Base-by-base conservation (phyloP, 2,113 vertebrate genomes). In the Apeltes quadracus region DNA sequence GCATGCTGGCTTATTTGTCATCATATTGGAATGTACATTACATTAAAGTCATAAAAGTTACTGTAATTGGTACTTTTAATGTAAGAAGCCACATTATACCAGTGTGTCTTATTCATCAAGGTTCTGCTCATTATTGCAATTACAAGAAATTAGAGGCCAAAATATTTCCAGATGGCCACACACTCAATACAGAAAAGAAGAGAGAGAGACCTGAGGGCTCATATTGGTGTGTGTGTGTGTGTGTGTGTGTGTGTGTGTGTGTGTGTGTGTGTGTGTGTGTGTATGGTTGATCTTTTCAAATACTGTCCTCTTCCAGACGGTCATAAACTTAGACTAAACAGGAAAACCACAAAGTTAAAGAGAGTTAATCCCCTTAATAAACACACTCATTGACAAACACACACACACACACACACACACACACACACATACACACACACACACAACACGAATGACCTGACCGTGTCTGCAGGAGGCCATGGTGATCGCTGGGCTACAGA, bases 271-370 rank as follows among this genome's bases (percentile, higher is more conserved):
- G 41, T 39, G 38, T 68, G 38, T 63, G 16, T 65, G 32, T 69
- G 54, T 23, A 7, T 38, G n/a, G 59, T 13, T 66, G 79, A 83
- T 63, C 61, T 78, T 65, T 74, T 65, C 4, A 34, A 81, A 68
- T 50, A 72, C 56, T 78, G 72, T 79, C 80, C 84, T 89, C 61
- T 85, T 62, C 75, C 81, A 92, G 88, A 91, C 85, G 22, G 77
- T 87, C 86, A 87, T 67, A 81, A 85, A 88, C 39, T 80, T 72
- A 92, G 91, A 91, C 91, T 90, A 92, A 92, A 92, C 91, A 92
- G 90, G 87, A 92, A 92, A 87, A 73, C 82, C 82, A 59, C 82
- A 63, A 62, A 72, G 61, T 85, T 84, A 83, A 78, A 88, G 81
- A 76, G 76, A 82, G 70, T 82, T 88, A 89, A 89, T 87, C 76